phyloP scores from a whole-genome alignment of 2,888 invertebrate genomes.

The Aethes cnicana region DNA sequence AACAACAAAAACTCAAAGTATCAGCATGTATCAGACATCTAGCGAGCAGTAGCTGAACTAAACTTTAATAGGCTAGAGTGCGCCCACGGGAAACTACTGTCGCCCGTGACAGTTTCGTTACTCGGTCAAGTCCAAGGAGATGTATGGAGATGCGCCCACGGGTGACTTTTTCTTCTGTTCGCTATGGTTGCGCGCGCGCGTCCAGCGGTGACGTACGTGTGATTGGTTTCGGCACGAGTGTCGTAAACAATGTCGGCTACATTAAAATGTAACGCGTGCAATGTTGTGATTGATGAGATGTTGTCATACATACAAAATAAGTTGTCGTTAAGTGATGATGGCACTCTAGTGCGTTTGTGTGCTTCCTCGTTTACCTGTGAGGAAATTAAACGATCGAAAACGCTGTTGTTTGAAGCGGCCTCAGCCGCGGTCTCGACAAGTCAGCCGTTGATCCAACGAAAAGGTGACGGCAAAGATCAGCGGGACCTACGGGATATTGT shows the following conservation, averaged over 20 bases:
- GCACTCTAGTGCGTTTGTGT: not conserved
- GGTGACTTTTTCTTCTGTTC: too few species aligned
- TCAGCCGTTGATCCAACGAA: not conserved
- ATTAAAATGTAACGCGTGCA: slow-evolving; percentile 1
- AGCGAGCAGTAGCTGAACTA: too few species aligned
- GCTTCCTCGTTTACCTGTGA: not conserved
- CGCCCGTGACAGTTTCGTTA: too few species aligned
- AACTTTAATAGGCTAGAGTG: too few species aligned
- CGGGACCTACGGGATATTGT: not conserved
- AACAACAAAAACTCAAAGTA: too few species aligned
- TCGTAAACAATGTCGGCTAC: slow-evolving; percentile 2
- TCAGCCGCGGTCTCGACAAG: not conserved
- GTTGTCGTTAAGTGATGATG: not conserved
- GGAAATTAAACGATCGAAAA: not conserved
- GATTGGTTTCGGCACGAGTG: not conserved
- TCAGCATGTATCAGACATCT: too few species aligned
- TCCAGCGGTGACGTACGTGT: not conserved
- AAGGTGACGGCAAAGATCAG: not conserved
- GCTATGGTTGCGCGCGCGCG: not conserved
- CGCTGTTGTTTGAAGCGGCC: not conserved
- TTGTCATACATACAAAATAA: not conserved
- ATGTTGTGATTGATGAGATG: not conserved
- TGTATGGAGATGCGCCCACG: too few species aligned
- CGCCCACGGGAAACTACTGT: too few species aligned
- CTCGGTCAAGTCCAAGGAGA: too few species aligned